Evolutionary conservation across 2,888 invertebrate genomes (phyloP).

Genomic region (Synanthedon andrenaeformis): DNA sequence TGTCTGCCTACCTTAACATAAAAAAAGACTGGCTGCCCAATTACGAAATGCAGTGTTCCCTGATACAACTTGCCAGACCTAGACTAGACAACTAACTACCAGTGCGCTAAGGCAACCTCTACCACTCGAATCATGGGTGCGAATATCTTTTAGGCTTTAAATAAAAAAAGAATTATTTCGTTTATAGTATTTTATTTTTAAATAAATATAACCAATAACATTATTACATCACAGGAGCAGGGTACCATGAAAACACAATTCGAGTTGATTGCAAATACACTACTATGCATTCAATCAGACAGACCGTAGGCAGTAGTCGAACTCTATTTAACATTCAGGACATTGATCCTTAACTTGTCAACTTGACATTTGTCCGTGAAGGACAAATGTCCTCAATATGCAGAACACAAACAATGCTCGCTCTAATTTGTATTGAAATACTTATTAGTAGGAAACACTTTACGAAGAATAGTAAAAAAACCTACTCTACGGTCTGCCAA

Average conservation of each 20-base stretch:
- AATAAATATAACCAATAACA: conserved; percentile 72
- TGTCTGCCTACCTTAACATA: too few relatives aligned
- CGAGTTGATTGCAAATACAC: conserved; percentile 38
- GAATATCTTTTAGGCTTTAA: too few relatives aligned
- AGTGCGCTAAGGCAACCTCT: background rate
- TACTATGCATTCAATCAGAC: conserved; percentile 19
- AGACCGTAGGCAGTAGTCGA: conserved; percentile 22
- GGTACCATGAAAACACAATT: conserved; percentile 66
- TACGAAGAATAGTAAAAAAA: background rate
- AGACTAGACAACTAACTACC: too few relatives aligned
- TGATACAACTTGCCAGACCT: too few relatives aligned
- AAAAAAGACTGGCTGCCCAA: too few relatives aligned
- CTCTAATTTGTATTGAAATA: too few relatives aligned
- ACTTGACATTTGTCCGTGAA: too few relatives aligned
- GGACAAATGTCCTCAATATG: too few relatives aligned
- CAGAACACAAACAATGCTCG: too few relatives aligned
- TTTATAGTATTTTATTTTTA: conserved; percentile 58
- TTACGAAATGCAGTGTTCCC: too few relatives aligned
- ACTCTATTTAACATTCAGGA: background rate
- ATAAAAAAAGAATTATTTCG: too few relatives aligned
- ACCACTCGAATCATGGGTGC: conserved; percentile 33
- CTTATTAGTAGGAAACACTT: too few relatives aligned
- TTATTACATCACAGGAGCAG: conserved; percentile 71
- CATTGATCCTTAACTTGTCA: background rate
- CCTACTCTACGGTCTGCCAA: conserved; percentile 20